Evolutionary conservation across 2,888 invertebrate species (phyloP).

Genomic region (Drosophila neotestacea): DNA sequence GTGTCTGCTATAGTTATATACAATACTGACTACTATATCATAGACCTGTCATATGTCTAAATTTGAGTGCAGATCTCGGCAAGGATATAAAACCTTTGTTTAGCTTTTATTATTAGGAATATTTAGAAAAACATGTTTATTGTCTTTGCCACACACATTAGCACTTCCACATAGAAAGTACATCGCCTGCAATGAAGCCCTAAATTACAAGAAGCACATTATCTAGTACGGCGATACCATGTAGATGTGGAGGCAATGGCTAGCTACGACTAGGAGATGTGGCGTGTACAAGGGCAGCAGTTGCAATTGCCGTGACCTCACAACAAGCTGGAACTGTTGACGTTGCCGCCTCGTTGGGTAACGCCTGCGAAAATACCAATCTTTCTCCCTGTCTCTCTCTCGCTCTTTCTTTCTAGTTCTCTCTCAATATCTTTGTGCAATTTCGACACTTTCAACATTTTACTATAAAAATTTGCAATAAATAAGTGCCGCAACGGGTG

Average conservation of each 20-base stretch:
- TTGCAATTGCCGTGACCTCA: slow-evolving; percentile 49
- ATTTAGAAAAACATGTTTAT: slow-evolving; percentile 14
- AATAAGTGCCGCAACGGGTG: slow-evolving; percentile 68
- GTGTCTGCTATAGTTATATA: too few species aligned
- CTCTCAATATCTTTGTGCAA: slow-evolving; percentile 31
- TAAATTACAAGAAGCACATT: slow-evolving; percentile 69
- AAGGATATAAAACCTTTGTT: too few species aligned
- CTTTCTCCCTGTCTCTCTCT: slow-evolving; percentile 6
- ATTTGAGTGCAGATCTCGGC: too few species aligned
- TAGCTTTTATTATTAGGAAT: neutral
- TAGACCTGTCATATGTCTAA: too few species aligned
- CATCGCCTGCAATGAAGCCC: slow-evolving; percentile 65
- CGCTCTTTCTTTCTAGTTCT: slow-evolving; percentile 6
- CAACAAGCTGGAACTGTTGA: slow-evolving; percentile 46
- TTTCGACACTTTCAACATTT: slow-evolving; percentile 81
- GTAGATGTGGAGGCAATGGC: slow-evolving; percentile 28
- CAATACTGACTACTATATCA: too few species aligned
- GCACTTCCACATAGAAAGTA: slow-evolving; percentile 10
- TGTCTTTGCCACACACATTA: slow-evolving; percentile 31
- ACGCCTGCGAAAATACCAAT: slow-evolving; percentile 44
- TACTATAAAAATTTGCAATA: slow-evolving; percentile 78
- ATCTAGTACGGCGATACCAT: slow-evolving; percentile 38
- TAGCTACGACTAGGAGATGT: slow-evolving; percentile 51
- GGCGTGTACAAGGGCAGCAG: slow-evolving; percentile 55
- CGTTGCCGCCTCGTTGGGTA: slow-evolving; percentile 61